Conservation (phyloP, 2,113 vertebrate species). For the Uria aalge region DNA sequence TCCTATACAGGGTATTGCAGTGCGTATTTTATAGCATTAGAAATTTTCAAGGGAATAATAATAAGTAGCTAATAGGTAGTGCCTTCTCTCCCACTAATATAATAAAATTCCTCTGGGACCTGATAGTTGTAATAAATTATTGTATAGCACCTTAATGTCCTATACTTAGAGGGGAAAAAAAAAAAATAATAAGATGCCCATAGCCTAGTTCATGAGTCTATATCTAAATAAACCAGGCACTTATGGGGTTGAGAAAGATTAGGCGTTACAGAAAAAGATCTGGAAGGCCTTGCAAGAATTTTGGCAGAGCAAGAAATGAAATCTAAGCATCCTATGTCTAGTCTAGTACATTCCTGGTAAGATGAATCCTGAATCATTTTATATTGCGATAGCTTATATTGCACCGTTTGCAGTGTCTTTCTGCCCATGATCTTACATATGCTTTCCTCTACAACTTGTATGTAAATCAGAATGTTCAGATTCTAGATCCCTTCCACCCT, state of each 20-base stretch:
- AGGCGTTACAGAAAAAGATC: neutral
- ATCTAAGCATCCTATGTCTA: neutral
- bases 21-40: neutral
- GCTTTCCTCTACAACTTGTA: neutral
- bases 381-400: neutral
- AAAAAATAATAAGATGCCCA: neutral
- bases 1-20: neutral
- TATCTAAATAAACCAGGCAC: neutral
- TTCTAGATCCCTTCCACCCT: neutral
- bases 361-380: neutral
- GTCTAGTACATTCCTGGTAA: neutral
- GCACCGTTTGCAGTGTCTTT: neutral
- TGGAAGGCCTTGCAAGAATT: neutral
- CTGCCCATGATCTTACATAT: neutral
- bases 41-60: neutral
- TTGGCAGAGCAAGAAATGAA: neutral
- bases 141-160: neutral
- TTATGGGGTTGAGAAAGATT: neutral
- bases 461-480: neutral
- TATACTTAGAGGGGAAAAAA: neutral
- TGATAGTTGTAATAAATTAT: neutral
- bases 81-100: neutral
- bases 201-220: neutral
- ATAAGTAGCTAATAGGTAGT: neutral
- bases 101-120: neutral